Conservation (phyloP, 2,797 vertebrate genomes). For the Brachyrhaphis roseni region DNA sequence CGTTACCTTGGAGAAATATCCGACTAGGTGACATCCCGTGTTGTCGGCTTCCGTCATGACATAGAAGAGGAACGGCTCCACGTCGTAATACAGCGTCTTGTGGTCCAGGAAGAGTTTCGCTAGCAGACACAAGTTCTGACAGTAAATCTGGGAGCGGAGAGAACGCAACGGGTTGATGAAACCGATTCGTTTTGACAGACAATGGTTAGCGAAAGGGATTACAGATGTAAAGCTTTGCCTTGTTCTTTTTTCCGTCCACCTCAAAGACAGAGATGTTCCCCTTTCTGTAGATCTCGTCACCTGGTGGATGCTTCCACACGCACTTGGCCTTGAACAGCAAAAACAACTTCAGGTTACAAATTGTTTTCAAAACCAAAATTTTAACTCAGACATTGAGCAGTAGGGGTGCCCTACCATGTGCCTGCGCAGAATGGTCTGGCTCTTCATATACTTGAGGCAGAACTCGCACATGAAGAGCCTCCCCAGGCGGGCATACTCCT, state of each 20-base stretch:
- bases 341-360: conserved; percentile 7
- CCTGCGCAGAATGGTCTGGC: conserved; percentile 93
- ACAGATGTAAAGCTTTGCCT: conserved; percentile 73
- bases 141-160: conserved; percentile 86
- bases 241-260: conserved; percentile 97
- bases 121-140: conserved; percentile 95
- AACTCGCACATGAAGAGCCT: conserved; percentile 98
- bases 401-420: conserved; percentile 86
- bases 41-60: conserved; percentile 97
- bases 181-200: not conserved
- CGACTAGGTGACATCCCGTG: conserved; percentile 95
- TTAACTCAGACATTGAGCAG: not conserved
- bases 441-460: conserved; percentile 99
- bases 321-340: conserved; percentile 87
- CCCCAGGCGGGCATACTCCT: conserved; percentile 94
- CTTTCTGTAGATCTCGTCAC: conserved; percentile 96
- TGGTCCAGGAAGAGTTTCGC: conserved; percentile 98
- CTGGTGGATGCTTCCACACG: conserved; percentile 96
- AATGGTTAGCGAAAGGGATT: not conserved
- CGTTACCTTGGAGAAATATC: conserved; percentile 94
- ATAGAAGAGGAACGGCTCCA: conserved; percentile 97
- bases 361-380: not conserved
- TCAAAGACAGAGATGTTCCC: conserved; percentile 95
- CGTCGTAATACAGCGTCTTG: conserved; percentile 96
- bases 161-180: not conserved